These are phyloP conservation scores for Nomada fucata DNA, from an alignment of 2,888 invertebrate species.

Conservation along the genomic window DNA sequence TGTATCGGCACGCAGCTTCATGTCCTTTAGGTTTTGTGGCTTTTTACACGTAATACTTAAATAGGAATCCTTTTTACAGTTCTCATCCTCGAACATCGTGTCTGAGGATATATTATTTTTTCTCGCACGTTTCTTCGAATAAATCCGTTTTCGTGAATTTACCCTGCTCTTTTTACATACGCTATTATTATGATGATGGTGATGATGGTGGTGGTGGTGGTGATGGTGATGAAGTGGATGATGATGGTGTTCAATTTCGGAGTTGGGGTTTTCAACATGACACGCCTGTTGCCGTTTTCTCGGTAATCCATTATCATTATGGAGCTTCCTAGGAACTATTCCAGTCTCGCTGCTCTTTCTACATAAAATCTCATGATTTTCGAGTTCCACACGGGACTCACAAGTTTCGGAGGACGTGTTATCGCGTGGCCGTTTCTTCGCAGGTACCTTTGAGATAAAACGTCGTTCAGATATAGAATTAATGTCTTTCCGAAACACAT, in stretches of 20 bases:
- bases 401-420: slow-evolving; percentile 68
- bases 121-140: slow-evolving; percentile 69
- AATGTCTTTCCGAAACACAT: slow-evolving; percentile 68
- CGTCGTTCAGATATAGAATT: slow-evolving; percentile 65
- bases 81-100: slow-evolving; percentile 73
- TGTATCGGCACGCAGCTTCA: slow-evolving; percentile 49
- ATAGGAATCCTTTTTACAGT: slow-evolving; percentile 74
- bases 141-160: slow-evolving; percentile 51
- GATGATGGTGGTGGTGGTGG: slow-evolving; percentile 21
- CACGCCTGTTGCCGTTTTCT: slow-evolving; percentile 56
- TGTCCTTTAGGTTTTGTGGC: slow-evolving; percentile 37
- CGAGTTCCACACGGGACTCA: slow-evolving; percentile 68
- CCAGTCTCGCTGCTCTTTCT: slow-evolving; percentile 69
- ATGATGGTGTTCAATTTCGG: slow-evolving; percentile 42
- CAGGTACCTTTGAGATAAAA: slow-evolving; percentile 44
- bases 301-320: slow-evolving; percentile 58
- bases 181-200: slow-evolving; percentile 24
- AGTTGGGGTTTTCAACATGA: slow-evolving; percentile 48
- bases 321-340: slow-evolving; percentile 70
- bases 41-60: slow-evolving; percentile 68
- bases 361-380: slow-evolving; percentile 72
- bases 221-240: slow-evolving; percentile 20
- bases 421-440: slow-evolving; percentile 68
- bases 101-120: slow-evolving; percentile 65
- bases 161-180: slow-evolving; percentile 54